These are phyloP conservation scores for Actinopyga echinites DNA, from an alignment of 53 echinoderm and acorn worm species.

Conservation along the genomic window DNA sequence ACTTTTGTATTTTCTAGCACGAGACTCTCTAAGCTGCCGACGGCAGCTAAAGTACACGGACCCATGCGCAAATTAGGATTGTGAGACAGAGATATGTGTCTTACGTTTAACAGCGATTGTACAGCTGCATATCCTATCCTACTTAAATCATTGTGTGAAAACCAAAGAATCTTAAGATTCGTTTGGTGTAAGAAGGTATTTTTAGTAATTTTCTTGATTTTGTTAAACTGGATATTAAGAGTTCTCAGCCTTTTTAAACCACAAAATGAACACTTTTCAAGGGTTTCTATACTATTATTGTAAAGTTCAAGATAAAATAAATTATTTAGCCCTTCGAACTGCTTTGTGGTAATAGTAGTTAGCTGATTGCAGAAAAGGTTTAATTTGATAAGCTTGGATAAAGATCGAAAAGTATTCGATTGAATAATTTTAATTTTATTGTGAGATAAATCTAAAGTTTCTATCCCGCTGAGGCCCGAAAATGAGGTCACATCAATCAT, in stretches of 20 bases:
- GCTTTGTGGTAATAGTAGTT: not conserved
- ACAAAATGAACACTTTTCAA: slow-evolving; percentile 3
- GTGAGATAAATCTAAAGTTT: slow-evolving; percentile 5
- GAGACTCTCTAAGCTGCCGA: not conserved
- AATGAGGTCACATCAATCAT: not conserved
- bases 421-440: slow-evolving; percentile 15
- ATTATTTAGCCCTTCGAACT: not conserved
- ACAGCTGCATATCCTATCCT: not conserved
- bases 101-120: not conserved
- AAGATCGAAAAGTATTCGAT: not conserved
- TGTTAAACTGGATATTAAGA: not conserved
- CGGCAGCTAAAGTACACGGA: not conserved
- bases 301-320: not conserved
- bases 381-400: not conserved
- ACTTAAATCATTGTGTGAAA: slow-evolving; percentile 12
- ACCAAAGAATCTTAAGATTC: not conserved
- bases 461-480: not conserved
- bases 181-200: not conserved
- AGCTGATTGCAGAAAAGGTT: not conserved
- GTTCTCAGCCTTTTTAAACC: not conserved
- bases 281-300: not conserved
- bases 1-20: slow-evolving; percentile 5
- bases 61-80: not conserved
- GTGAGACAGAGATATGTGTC: not conserved
- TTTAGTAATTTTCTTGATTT: slow-evolving; percentile 3